Percentiles rank a stretch among this genome's conserved stretches.
Conservation (phyloP, 2,113 vertebrate genomes). For the Suricata suricatta region DNA sequence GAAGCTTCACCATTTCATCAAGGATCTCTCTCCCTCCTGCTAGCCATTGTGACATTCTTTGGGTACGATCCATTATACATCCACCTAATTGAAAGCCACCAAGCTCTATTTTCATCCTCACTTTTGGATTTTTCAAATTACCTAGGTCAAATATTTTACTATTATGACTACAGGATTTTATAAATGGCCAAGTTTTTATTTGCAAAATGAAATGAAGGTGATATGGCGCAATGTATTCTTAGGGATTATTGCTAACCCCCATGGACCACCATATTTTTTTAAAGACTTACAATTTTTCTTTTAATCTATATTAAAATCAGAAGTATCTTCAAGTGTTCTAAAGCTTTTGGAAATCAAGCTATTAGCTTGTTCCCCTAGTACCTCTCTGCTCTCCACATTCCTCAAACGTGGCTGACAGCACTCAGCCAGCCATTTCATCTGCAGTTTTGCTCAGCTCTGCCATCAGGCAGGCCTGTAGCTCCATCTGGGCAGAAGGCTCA, state of each 20-base stretch:
- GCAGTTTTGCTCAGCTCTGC: neutral
- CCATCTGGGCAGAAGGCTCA: neutral
- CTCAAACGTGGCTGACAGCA: neutral
- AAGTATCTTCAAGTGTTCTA: neutral
- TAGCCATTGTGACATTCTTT: neutral
- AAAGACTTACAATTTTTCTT: neutral
- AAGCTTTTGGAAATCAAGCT: constrained; percentile 2
- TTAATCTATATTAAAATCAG: neutral
- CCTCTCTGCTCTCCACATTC: neutral
- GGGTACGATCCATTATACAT: neutral
- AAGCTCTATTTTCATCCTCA: neutral
- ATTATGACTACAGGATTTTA: neutral
- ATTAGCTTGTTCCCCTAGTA: neutral
- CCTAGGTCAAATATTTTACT: neutral
- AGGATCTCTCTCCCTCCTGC: neutral
- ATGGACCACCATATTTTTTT: neutral
- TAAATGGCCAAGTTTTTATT: neutral
- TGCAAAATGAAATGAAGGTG: constrained; percentile 1
- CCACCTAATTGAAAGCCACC: neutral
- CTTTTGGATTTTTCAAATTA: neutral
- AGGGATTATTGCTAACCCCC: neutral
- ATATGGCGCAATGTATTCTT: neutral
- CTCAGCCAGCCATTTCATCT: neutral
- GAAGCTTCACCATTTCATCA: neutral
- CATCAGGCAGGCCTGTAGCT: neutral